These are phyloP conservation scores for Varanus komodoensis DNA, from an alignment of 2,113 vertebrate genomes.

Conservation along the genomic window DNA sequence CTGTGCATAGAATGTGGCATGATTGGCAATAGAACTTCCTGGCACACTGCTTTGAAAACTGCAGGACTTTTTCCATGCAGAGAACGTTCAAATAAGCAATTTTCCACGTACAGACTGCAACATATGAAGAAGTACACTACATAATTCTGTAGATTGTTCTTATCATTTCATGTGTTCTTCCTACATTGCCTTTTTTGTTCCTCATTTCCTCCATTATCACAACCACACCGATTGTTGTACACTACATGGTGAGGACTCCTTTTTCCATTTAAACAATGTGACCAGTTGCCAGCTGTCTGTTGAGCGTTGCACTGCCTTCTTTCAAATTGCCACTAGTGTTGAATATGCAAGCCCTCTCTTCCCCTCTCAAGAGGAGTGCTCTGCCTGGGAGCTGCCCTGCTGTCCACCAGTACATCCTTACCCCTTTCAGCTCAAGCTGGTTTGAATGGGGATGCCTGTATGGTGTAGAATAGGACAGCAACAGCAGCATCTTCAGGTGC, in stretches of 20 bases:
- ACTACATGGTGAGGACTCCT: background rate
- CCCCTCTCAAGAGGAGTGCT: background rate
- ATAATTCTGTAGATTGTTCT: background rate
- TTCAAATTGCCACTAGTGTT: background rate
- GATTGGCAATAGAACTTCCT: background rate
- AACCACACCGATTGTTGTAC: background rate
- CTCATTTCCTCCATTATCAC: background rate
- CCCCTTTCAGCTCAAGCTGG: background rate
- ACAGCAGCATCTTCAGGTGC: background rate
- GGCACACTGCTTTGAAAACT: background rate
- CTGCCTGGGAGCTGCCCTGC: background rate
- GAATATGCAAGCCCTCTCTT: background rate
- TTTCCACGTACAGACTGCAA: no score
- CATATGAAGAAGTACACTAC: background rate
- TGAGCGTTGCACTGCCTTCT: background rate
- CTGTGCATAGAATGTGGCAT: background rate
- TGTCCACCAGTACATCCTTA: background rate
- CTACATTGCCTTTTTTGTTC: background rate
- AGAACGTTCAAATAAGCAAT: background rate
- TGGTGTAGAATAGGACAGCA: background rate
- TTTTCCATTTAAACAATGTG: background rate
- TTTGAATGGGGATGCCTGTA: background rate
- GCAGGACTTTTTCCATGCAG: background rate
- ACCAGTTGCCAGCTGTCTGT: background rate
- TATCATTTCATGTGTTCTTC: background rate